Evolutionary conservation across 2,888 invertebrate species (phyloP).

Genomic region (Nomada ferruginata): DNA sequence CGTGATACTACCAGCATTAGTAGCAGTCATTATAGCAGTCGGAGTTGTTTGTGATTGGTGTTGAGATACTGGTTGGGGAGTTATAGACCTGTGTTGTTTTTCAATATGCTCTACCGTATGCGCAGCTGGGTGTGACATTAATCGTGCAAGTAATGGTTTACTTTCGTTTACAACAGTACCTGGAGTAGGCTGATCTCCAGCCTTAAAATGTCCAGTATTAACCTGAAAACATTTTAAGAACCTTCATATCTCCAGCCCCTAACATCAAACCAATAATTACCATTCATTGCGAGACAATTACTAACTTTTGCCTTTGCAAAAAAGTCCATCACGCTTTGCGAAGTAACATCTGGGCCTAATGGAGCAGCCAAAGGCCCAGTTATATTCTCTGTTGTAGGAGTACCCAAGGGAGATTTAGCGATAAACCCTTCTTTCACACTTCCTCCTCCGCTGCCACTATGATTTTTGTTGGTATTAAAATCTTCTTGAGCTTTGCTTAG

Average conservation of each 20-base stretch:
- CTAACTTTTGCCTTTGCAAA: conserved; percentile 89
- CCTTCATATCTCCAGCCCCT: conserved; percentile 1
- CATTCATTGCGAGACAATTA: background rate
- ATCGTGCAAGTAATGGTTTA: conserved; percentile 89
- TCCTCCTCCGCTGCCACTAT: conserved; percentile 71
- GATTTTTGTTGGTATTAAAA: conserved; percentile 88
- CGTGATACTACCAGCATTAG: conserved; percentile 60
- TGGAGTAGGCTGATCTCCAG: conserved; percentile 79
- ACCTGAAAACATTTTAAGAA: conserved; percentile 68
- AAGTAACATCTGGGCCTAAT: conserved; percentile 89
- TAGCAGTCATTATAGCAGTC: conserved; percentile 55
- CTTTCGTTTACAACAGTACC: conserved; percentile 85
- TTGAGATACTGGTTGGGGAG: conserved; percentile 86
- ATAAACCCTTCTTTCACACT: conserved; percentile 60
- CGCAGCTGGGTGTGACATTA: conserved; percentile 92
- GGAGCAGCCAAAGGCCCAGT: conserved; percentile 84
- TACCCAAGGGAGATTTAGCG: conserved; percentile 76
- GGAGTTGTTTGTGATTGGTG: conserved; percentile 68
- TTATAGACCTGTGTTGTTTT: conserved; percentile 91
- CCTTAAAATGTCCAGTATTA: conserved; percentile 80
- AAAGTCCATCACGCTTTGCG: conserved; percentile 94
- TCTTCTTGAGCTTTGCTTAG: conserved; percentile 95
- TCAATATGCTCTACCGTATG: conserved; percentile 95
- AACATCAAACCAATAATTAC: background rate
- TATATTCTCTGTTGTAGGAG: conserved; percentile 69